These are phyloP conservation scores for Ovis aries DNA, from an alignment of 2,113 vertebrate genomes.

Conservation along the genomic window DNA sequence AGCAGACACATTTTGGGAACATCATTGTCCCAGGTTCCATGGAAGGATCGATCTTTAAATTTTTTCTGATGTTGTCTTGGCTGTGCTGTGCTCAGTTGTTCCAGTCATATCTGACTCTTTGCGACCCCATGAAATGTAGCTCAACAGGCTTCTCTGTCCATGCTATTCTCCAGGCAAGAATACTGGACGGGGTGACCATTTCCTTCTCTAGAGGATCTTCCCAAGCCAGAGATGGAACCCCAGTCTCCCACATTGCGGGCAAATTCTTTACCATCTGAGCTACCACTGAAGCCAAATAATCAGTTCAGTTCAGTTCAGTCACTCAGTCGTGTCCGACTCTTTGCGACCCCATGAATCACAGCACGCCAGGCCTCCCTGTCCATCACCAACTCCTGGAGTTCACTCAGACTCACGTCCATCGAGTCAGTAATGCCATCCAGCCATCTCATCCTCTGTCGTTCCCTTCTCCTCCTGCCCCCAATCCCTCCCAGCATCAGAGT, in stretches of 20 bases:
- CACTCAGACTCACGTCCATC: too few relatives aligned
- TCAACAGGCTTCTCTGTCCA: not conserved
- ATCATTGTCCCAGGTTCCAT: not conserved
- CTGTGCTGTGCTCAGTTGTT: not conserved
- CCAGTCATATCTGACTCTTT: accelerated
- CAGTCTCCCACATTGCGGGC: accelerated
- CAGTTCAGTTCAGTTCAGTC: too few relatives aligned
- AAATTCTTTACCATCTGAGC: not conserved
- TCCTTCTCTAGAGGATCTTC: not conserved
- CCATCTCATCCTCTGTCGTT: too few relatives aligned
- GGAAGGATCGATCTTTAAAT: not conserved
- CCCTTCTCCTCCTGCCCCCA: too few relatives aligned
- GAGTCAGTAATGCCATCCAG: too few relatives aligned
- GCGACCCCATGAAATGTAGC: not conserved
- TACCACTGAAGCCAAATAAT: not conserved
- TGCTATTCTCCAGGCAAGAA: not conserved
- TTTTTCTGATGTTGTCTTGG: not conserved
- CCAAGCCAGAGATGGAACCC: not conserved
- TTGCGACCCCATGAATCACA: too few relatives aligned
- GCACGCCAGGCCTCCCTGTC: too few relatives aligned
- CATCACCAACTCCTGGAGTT: too few relatives aligned
- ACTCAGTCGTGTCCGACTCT: too few relatives aligned
- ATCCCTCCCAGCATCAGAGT: too few relatives aligned
- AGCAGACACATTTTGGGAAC: not conserved
- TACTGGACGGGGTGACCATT: not conserved